Evolutionary conservation across 1,140 invertebrate species (phyloP), one percentile per base, ranked within the genome.

Genomic region (Cotesia glomerata): DNA sequence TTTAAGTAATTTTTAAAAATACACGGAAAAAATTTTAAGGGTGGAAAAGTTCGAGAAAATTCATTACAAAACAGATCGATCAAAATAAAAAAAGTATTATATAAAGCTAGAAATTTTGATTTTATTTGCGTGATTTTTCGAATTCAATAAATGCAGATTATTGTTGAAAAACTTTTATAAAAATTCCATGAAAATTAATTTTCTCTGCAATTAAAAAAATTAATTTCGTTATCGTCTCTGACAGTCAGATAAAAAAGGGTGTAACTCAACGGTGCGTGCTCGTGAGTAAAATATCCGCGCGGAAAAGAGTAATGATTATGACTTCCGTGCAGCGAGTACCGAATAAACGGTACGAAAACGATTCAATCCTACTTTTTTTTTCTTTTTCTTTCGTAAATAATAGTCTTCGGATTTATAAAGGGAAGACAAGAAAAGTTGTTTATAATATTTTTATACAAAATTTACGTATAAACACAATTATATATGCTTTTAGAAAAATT

Each of bases 271-370:
- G 59, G 36, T 14, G 32, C 51, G 61, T 59, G 32, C 39, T 26
- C 13, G 51, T 54, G 45, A 64, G 63, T 70, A 59, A 70, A 51
- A 62, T 35, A 51, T 65, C 16, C 65, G 35, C 64, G 66, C 64
- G 72, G 72, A 73, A 64, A 71, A 76, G 73, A 78, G 64, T 74
- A 72, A 78, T 66, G 76, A 74, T 75, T 76, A 77, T 76, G 76
- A 78, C 71, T 77, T 77, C 70, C 70, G 71, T n/a, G 67, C 49
- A 73, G 65, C 74, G 65, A 65, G 56, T 45, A 56, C 69, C 72
- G 73, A 70, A 71, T 76, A 78, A 78, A 77, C 76, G 77, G 52
- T 59, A 73, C 68, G 64, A 75, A 75, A 74, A 77, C 73, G 73
- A 76, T 79, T 75, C 73, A 71, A 77, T 77, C 26, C 26, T 26